Percentiles rank a stretch among this genome's conserved stretches.
These are phyloP conservation scores for Sapayoa aenigma DNA, from an alignment of 2,113 vertebrate species.

Conservation along the genomic window DNA sequence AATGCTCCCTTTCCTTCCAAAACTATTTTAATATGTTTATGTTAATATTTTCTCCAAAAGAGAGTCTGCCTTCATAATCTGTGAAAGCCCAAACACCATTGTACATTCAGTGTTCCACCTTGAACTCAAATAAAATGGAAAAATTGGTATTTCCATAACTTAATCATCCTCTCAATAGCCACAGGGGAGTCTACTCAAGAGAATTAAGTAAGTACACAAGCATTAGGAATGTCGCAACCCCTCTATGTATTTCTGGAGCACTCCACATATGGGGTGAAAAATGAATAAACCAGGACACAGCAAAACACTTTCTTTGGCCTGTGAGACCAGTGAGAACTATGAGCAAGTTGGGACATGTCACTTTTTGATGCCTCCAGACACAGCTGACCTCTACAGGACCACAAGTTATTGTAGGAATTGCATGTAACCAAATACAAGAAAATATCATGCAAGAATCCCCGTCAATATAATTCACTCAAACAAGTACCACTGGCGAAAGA, in stretches of 20 bases:
- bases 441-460: rapidly evolving
- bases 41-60: neutral
- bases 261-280: neutral
- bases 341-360: neutral
- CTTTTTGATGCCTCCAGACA: neutral
- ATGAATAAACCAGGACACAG: neutral
- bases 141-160: neutral
- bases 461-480: neutral
- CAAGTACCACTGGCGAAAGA: neutral
- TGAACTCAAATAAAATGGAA: neutral
- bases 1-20: neutral
- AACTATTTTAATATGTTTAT: neutral
- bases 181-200: neutral
- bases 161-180: neutral
- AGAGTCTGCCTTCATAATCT: neutral
- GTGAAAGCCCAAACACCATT: neutral
- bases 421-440: neutral
- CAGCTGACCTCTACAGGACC: neutral
- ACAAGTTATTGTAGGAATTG: neutral
- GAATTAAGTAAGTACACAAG: neutral
- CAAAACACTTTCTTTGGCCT: neutral
- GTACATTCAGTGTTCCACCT: neutral
- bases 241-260: neutral
- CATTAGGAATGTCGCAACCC: neutral
- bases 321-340: rapidly evolving